Conservation (phyloP, 2,888 invertebrate genomes). For the Ditula angustiorana region DNA sequence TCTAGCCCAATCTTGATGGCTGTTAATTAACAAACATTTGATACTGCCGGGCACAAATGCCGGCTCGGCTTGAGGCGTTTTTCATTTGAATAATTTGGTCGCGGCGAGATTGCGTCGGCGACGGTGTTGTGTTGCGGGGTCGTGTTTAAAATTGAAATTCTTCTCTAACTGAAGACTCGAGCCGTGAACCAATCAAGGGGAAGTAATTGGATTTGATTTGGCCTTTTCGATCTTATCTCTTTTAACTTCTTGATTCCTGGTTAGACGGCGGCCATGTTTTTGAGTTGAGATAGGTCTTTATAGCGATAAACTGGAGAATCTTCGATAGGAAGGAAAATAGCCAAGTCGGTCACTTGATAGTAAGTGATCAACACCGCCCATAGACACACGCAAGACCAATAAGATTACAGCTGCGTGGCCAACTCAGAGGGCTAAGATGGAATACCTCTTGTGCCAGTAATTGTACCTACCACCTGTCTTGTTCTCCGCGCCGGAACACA, state of each 20-base stretch:
- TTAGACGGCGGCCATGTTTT: not conserved
- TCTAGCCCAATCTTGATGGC: not conserved
- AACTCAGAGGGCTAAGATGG: too few species aligned
- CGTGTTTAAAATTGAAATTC: conserved; percentile 38
- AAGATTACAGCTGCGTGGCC: too few species aligned
- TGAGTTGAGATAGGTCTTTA: not conserved
- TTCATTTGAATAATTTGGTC: conserved; percentile 31
- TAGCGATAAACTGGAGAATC: too few species aligned
- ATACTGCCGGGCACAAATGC: conserved; percentile 3
- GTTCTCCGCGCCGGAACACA: too few species aligned
- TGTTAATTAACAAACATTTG: conserved; percentile 25
- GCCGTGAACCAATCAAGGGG: conserved; percentile 20
- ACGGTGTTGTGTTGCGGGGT: conserved; percentile 30
- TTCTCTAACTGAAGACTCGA: conserved; percentile 21
- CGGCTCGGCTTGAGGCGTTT: conserved; percentile 29
- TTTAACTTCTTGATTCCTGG: conserved; percentile 15
- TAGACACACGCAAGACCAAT: too few species aligned
- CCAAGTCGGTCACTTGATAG: too few species aligned
- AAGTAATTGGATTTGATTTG: conserved; percentile 25
- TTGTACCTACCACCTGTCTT: too few species aligned
- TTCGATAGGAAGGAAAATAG: too few species aligned
- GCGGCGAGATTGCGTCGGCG: conserved; percentile 24
- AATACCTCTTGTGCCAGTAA: too few species aligned
- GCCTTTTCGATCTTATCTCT: conserved; percentile 5
- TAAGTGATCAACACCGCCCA: too few species aligned